Evolutionary conservation across 2,888 invertebrate genomes (phyloP), one percentile per base, ranked within the genome.

Genomic region (Drosophila paranaensis): DNA sequence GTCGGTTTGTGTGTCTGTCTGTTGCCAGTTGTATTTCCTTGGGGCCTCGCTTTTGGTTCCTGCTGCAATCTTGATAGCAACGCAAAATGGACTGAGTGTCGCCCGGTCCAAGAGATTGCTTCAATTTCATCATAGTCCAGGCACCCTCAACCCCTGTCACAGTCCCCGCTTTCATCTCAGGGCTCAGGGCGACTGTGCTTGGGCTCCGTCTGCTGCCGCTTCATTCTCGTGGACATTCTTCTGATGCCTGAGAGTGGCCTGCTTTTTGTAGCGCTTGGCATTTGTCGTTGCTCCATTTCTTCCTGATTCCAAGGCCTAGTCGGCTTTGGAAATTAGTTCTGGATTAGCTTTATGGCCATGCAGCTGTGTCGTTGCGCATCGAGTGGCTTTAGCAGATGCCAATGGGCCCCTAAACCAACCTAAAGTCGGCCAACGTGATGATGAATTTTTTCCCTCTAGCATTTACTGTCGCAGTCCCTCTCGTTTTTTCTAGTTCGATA

Each of bases 311-410:
- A 58, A 40, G 33, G 75, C 75, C 75, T 69, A 66, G 64, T 55
- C 55, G 77, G 74, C 81, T 81, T 77, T 72, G 56, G 54, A 81
- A 83, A 83, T 82, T 83, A 82, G 81, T 68, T 77, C 72, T 46
- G 68, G 77, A 79, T 82, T 81, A 77, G 72, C 67, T 66, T 63
- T 69, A 70, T 79, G 50, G 65, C 60, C 71, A 56, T 81, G 56
- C 77, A 77, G 74, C 67, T 70, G 61, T 68, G 68, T 75, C 60
- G 51, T 14, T 43, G 43, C 43, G 56, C 37, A 46, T 73, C 54
- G 56, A 65, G 68, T 71, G 66, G 55, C 68, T 74, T 48, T 68
- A 39, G 57, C 63, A 60, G 70, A 66, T 71, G 66, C 64, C 46
- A 53, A 50, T 56, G 35, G 35, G 60, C 56, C 54, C 62, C 40